Evolutionary conservation across 2,113 vertebrate genomes (phyloP).

Genomic region (Anoplopoma fimbria): DNA sequence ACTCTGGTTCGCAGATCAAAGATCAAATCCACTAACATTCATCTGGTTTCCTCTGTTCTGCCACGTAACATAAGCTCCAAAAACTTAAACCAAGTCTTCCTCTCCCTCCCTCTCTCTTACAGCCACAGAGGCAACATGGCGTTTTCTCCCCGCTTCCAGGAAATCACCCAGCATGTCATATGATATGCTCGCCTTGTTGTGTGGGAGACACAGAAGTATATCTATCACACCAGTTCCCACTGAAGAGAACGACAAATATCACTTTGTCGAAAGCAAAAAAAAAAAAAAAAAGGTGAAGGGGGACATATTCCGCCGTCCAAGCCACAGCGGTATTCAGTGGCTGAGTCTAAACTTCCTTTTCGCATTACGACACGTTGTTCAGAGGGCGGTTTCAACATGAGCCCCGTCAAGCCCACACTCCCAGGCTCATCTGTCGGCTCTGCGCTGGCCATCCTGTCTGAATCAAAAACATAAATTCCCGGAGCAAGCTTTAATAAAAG

Average conservation of each 20-base stretch:
- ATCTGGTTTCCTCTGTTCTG: conserved; percentile 44
- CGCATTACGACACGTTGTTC: conserved; percentile 65
- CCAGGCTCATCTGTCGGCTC: conserved; percentile 63
- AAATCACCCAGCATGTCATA: conserved; percentile 38
- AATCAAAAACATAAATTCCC: conserved; percentile 73
- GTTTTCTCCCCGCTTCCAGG: conserved; percentile 19
- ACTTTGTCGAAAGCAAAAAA: conserved; percentile 19
- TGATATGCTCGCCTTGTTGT: conserved; percentile 35
- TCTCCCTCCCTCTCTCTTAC: conserved; percentile 2
- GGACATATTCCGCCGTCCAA: conserved; percentile 40
- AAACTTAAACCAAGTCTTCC: conserved; percentile 34
- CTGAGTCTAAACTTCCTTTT: conserved; percentile 67
- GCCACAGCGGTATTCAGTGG: conserved; percentile 48
- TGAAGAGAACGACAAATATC: conserved; percentile 53
- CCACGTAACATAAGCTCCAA: conserved; percentile 35
- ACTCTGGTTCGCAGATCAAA: conserved; percentile 54
- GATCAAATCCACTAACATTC: conserved; percentile 59
- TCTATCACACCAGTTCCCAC: conserved; percentile 43
- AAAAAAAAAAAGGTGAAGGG: conserved; percentile 21
- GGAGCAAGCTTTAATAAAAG: conserved; percentile 77
- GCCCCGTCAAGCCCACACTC: conserved; percentile 42
- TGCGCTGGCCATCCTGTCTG: conserved; percentile 36
- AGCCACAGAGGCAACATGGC: conserved; percentile 37
- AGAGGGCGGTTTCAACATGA: conserved; percentile 40
- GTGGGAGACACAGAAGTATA: conserved; percentile 29